These are phyloP conservation scores for Corythornis cristatus DNA, from an alignment of 2,113 vertebrate species.

Conservation along the genomic window DNA sequence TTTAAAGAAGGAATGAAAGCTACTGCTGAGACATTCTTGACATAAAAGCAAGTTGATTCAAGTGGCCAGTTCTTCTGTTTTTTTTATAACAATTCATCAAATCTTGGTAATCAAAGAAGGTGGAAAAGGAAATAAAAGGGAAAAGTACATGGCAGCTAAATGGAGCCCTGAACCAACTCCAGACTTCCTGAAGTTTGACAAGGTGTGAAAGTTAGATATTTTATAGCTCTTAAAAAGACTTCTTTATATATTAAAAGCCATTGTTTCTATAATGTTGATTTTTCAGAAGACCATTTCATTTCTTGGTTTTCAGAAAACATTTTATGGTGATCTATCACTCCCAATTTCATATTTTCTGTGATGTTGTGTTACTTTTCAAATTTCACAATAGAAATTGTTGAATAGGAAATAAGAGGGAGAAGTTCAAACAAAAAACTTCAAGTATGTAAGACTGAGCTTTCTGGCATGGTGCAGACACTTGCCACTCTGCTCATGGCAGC, in stretches of 20 bases:
- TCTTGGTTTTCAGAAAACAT: neutral
- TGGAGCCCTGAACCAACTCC: neutral
- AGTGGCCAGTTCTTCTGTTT: constrained; percentile 53
- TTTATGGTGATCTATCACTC: neutral
- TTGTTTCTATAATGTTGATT: neutral
- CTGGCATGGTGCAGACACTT: neutral
- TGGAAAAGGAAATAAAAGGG: constrained; percentile 47
- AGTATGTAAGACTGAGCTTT: rapidly evolving
- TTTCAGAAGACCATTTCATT: neutral
- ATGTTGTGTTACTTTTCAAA: neutral
- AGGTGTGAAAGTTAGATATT: constrained; percentile 8
- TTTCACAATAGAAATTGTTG: neutral
- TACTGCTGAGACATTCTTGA: constrained; percentile 61
- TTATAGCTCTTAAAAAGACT: neutral
- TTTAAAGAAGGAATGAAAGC: constrained; percentile 52
- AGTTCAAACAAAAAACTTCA: neutral
- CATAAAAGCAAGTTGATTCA: constrained; percentile 55
- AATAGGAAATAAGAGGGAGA: neutral
- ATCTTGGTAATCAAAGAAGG: constrained; percentile 44
- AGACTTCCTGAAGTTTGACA: constrained; percentile 29
- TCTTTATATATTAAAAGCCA: neutral
- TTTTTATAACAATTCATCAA: constrained; percentile 54
- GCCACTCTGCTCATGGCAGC: neutral
- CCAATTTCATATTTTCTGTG: neutral
- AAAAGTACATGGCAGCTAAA: constrained; percentile 38